These are phyloP conservation scores for Armadillidium nasatum DNA, from an alignment of 1,140 invertebrate genomes.

Conservation along the genomic window DNA sequence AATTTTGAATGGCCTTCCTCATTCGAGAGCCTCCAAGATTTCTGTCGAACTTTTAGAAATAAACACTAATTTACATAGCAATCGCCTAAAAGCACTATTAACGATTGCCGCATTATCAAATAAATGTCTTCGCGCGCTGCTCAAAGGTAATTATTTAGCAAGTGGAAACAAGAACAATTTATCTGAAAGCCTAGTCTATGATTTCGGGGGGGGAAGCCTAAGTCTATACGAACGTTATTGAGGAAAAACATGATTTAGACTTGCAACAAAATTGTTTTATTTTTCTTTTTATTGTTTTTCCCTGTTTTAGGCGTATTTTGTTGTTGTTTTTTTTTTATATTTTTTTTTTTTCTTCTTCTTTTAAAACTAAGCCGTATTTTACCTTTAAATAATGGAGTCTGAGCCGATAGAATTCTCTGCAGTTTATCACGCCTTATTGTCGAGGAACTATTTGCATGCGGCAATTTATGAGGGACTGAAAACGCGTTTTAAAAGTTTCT, in stretches of 20 bases:
- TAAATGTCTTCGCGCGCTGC: neutral
- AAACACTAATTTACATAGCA: neutral
- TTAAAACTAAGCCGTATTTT: neutral
- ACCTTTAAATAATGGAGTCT: neutral
- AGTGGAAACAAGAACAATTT: constrained; percentile 8
- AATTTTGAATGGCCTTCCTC: too few relatives aligned
- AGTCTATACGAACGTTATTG: too few relatives aligned
- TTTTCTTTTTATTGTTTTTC: too few relatives aligned
- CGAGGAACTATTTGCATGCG: neutral
- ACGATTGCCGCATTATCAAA: neutral
- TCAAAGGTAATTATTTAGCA: constrained; percentile 9
- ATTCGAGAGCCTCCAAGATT: too few relatives aligned
- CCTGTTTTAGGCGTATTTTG: too few relatives aligned
- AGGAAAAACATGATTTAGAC: too few relatives aligned
- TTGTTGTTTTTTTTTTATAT: neutral
- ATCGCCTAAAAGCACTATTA: neutral
- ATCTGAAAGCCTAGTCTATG: neutral
- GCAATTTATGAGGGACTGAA: neutral
- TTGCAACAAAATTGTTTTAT: too few relatives aligned
- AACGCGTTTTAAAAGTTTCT: neutral
- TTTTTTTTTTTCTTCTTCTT: neutral
- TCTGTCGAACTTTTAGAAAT: too few relatives aligned
- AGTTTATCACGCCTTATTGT: constrained; percentile 4
- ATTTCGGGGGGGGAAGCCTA: neutral
- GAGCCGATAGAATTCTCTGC: neutral